A percentile compares a stretch with the other conserved stretches of the same genome.
phyloP scores from a whole-genome alignment of 2,113 vertebrate species.

The Mystacornis crossleyi region DNA sequence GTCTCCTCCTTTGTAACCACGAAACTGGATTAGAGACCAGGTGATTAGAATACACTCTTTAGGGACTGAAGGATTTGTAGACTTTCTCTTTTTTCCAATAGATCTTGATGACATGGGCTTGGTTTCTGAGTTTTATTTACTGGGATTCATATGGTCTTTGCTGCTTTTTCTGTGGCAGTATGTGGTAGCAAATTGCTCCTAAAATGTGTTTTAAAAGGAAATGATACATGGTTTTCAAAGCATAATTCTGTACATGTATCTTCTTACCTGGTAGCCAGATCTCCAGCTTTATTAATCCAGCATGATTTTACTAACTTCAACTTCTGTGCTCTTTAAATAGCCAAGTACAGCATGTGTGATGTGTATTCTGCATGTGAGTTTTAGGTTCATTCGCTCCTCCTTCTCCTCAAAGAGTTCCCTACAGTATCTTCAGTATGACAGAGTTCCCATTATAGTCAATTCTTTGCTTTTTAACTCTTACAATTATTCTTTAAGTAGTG shows the following conservation, averaged over 20 bases:
- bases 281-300: neutral
- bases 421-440: neutral
- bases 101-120: neutral
- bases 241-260: neutral
- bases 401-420: conserved; percentile 15
- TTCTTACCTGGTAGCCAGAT: neutral
- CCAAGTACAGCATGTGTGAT: neutral
- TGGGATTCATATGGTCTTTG: neutral
- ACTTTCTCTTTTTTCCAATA: neutral
- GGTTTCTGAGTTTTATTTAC: neutral
- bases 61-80: neutral
- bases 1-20: neutral
- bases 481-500: conserved; percentile 21
- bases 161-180: neutral
- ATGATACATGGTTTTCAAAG: neutral
- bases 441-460: conserved; percentile 21
- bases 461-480: conserved; percentile 33
- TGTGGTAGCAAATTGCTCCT: neutral
- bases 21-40: neutral
- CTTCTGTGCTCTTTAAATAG: neutral
- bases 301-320: neutral
- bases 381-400: conserved; percentile 37
- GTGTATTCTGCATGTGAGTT: conserved; percentile 7
- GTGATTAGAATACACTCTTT: neutral
- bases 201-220: neutral